phyloP scores from a whole-genome alignment of 2,797 vertebrate genomes.

The Acanthornis magna region DNA sequence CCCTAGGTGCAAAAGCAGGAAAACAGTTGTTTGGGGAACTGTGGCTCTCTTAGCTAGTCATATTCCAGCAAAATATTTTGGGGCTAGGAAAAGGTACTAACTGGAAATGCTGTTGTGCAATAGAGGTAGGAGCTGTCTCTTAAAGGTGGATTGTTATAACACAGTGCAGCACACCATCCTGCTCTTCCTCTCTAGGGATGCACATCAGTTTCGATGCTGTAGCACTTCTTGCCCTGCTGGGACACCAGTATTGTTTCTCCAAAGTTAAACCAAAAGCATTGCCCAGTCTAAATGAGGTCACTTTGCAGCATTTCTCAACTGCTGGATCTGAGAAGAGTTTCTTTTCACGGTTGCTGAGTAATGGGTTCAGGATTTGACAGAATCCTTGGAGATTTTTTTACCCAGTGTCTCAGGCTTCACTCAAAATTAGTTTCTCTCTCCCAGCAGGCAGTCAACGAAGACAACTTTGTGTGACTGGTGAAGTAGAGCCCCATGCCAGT shows the following conservation, averaged over 20 bases:
- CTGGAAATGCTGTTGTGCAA: not conserved
- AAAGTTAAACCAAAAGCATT: not conserved
- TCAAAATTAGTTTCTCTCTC: not conserved
- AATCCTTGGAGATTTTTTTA: not conserved
- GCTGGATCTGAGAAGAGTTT: not conserved
- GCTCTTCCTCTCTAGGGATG: not conserved
- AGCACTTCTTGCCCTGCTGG: not conserved
- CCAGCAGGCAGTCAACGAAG: not conserved
- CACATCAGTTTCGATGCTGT: not conserved
- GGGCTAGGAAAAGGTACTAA: not conserved
- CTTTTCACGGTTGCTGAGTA: not conserved
- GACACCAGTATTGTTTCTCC: not conserved
- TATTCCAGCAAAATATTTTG: not conserved
- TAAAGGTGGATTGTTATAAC: not conserved
- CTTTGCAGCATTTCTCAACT: not conserved
- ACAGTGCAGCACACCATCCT: not conserved
- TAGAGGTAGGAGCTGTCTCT: not conserved
- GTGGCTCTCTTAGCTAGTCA: not conserved
- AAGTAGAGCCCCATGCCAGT: not conserved
- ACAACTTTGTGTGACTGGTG: not conserved
- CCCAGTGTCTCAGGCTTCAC: not conserved
- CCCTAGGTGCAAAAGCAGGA: not conserved
- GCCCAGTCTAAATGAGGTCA: not conserved
- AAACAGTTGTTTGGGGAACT: not conserved
- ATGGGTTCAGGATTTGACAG: not conserved